Base-by-base conservation (phyloP, 2,888 invertebrate species). In the Sinotaia quadrata region DNA sequence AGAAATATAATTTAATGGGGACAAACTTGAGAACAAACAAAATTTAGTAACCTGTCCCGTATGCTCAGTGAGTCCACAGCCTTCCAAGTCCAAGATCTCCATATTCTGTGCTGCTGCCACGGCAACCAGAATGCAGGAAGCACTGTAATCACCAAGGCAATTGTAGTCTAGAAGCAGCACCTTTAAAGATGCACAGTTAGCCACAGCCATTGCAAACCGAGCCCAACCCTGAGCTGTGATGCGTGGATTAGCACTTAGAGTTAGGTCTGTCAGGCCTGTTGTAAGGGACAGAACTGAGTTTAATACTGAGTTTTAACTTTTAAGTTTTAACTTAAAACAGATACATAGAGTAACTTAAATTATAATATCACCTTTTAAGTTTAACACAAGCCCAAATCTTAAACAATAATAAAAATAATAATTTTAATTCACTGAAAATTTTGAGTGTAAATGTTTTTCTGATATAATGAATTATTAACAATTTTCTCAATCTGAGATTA, bases 121-220 rank as follows among this genome's bases (percentile, higher is more conserved):
- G 5, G 78, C 84, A 0, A 79, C 80, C n/a, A 84, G 69, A 4
- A 86, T 41, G 67, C 84, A 84, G 37, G 78, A 77, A 2, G 81
- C 83, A 1, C 81, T 79, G 21, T 78, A 71, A 71, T 86, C 83
- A 10, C 83, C 84, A 0, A 86, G 69, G 2, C 73, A 73, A 69
- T 86, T 86, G 74, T 84, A 86, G 65, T 86, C 86, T 5, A 86
- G 62, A 63, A 79, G 78, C 15, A 86, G 76, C 36, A 77, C 74
- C 4, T 75, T 66, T 36, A 86, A 73, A 10, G 67, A 74, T 34
- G 74, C 78, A 15, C 79, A 76, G 37, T 81, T 77, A 24, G 84
- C 80, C 33, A 86, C 56, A 5, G 84, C 81, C 68, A 85, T 74
- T n/a, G 80, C 80, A 41, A 86, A 75, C 60, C 78, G 77, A 18